Percentiles rank a stretch among this genome's conserved stretches.
Conservation (phyloP, 2,888 invertebrate species). For the Chydorus sphaericus region DNA sequence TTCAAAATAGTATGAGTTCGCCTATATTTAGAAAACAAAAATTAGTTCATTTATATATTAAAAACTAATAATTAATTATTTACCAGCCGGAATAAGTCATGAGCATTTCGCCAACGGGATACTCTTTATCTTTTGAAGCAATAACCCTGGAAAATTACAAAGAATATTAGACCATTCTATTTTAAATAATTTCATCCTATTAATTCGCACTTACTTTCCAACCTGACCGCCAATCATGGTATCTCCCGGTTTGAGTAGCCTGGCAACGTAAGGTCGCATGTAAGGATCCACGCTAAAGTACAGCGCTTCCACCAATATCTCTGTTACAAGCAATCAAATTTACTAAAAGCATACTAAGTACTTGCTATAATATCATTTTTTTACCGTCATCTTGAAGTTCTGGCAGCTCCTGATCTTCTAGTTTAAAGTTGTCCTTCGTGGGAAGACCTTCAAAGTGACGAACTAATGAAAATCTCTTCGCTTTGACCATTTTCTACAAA, state of each 20-base stretch:
- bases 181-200: neutral
- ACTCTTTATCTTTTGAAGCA: conserved; percentile 47
- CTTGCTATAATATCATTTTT: neutral
- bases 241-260: conserved; percentile 30
- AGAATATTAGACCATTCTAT: neutral
- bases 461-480: conserved; percentile 37
- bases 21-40: neutral
- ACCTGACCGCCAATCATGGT: conserved; percentile 57
- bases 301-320: conserved; percentile 45
- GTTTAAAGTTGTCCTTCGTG: conserved; percentile 44
- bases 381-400: conserved; percentile 41
- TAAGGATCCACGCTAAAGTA: conserved; percentile 59
- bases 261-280: conserved; percentile 29
- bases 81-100: conserved; percentile 50
- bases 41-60: neutral
- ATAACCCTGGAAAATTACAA: conserved; percentile 43
- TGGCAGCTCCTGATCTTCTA: conserved; percentile 50
- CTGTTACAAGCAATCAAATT: neutral
- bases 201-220: conserved; percentile 37
- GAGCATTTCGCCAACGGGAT: conserved; percentile 46
- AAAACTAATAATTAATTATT: neutral
- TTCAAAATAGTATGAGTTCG: conserved; percentile 40
- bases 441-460: conserved; percentile 52
- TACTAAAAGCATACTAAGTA: too few species aligned
- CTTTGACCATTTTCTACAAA: too few species aligned